Evolutionary conservation across 1,140 invertebrate genomes (phyloP).

Genomic region (Brachionus angularis): DNA sequence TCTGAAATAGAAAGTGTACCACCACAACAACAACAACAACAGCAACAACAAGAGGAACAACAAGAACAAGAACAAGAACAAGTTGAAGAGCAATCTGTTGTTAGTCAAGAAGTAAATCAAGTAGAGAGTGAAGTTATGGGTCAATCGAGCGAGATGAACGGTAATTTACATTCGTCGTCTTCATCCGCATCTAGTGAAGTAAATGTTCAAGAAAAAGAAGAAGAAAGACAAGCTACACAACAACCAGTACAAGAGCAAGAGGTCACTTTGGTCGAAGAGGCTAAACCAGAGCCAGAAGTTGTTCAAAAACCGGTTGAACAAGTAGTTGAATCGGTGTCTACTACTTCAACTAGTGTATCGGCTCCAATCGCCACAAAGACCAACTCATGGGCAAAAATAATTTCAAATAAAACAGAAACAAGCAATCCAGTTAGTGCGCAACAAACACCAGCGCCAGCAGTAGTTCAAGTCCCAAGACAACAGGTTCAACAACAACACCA

Average conservation of each 20-base stretch:
- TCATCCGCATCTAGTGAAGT: slow-evolving; percentile 14
- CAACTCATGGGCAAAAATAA: slow-evolving; percentile 42
- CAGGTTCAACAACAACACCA: not conserved
- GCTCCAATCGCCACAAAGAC: too few relatives aligned
- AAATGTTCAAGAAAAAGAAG: slow-evolving; percentile 11
- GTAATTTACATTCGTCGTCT: slow-evolving; percentile 5
- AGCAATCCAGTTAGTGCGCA: not conserved
- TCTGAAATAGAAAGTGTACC: too few relatives aligned
- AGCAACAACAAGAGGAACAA: not conserved
- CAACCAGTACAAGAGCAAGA: not conserved
- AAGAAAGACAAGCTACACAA: not conserved
- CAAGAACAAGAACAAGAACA: not conserved
- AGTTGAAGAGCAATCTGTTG: not conserved
- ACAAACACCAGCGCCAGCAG: not conserved
- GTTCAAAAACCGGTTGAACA: not conserved
- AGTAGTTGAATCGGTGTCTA: not conserved
- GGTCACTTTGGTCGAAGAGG: too few relatives aligned
- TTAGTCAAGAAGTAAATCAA: too few relatives aligned
- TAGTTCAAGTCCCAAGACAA: not conserved
- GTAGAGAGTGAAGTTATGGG: too few relatives aligned
- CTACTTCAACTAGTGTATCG: too few relatives aligned
- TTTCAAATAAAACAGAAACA: not conserved
- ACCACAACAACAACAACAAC: not conserved
- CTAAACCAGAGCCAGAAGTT: not conserved
- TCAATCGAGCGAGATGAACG: not conserved